These are phyloP conservation scores for Diadumene lineata DNA, from an alignment of 92 coral and sea anemone genomes.

Conservation along the genomic window DNA sequence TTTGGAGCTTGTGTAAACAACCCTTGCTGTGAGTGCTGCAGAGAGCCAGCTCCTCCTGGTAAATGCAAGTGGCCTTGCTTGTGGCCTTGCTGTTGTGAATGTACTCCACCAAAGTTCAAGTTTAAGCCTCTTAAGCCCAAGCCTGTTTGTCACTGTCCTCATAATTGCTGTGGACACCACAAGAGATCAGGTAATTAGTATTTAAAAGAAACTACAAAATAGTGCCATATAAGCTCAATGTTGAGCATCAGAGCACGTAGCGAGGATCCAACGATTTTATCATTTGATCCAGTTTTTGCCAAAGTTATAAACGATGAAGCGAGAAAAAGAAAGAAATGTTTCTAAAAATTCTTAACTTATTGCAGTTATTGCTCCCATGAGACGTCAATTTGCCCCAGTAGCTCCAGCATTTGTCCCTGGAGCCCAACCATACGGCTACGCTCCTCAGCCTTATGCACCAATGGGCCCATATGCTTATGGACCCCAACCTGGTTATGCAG, in stretches of 20 bases:
- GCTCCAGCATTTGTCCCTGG: not conserved
- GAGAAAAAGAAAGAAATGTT: not conserved
- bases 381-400: slow-evolving; percentile 15
- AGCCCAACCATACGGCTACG: not conserved
- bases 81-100: slow-evolving; percentile 81
- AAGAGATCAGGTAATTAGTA: slow-evolving; percentile 34
- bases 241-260: too few species aligned
- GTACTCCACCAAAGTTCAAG: slow-evolving; percentile 64
- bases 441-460: not conserved
- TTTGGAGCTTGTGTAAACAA: slow-evolving; percentile 77
- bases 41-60: slow-evolving; percentile 65
- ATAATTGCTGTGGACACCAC: slow-evolving; percentile 8
- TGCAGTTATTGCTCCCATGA: slow-evolving; percentile 10
- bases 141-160: slow-evolving; percentile 66
- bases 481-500: slow-evolving; percentile 1
- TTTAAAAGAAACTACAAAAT: too few species aligned
- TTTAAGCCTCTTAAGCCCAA: slow-evolving; percentile 81
- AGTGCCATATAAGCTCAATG: too few species aligned
- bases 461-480: slow-evolving; percentile 11
- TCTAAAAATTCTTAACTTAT: not conserved
- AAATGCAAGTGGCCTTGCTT: slow-evolving; percentile 62
- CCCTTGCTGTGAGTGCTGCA: slow-evolving; percentile 78
- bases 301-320: not conserved
- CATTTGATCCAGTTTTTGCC: too few species aligned
- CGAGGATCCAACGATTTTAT: too few species aligned